Conservation (phyloP, 2,797 vertebrate species). For the Poecilia wingei region DNA sequence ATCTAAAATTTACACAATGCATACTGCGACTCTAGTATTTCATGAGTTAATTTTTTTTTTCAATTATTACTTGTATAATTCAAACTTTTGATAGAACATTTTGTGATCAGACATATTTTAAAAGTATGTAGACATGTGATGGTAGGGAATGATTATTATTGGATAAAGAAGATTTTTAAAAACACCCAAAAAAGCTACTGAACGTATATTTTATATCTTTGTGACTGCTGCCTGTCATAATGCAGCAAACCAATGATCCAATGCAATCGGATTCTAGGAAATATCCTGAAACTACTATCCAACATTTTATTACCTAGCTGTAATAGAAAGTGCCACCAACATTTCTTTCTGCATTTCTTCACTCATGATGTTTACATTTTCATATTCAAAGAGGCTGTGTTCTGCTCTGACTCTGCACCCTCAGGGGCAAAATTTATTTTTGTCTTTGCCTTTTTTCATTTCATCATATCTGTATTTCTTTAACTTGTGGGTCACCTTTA, state of each 20-base stretch:
- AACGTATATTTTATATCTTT: neutral
- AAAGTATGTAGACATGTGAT: neutral
- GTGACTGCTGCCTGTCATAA: neutral
- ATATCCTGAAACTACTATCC: neutral
- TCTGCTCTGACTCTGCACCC: constrained; percentile 13
- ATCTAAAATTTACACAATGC: neutral
- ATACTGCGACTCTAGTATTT: neutral
- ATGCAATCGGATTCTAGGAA: neutral
- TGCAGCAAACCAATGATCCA: too few species aligned
- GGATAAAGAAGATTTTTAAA: neutral
- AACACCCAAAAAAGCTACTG: neutral
- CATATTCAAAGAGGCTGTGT: neutral
- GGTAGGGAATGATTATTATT: neutral
- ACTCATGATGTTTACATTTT: constrained; percentile 1
- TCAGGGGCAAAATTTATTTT: constrained; percentile 20
- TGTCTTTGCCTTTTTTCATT: constrained; percentile 9
- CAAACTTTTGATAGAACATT: neutral
- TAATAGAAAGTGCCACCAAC: neutral
- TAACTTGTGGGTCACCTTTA: constrained; percentile 20
- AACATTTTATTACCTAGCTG: neutral
- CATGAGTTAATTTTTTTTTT: neutral
- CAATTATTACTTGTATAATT: neutral
- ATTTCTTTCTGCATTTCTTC: constrained; percentile 11
- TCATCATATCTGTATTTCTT: constrained; percentile 32
- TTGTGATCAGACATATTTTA: neutral